Conservation (phyloP, 2,113 vertebrate genomes). For the Trachemys scripta region DNA sequence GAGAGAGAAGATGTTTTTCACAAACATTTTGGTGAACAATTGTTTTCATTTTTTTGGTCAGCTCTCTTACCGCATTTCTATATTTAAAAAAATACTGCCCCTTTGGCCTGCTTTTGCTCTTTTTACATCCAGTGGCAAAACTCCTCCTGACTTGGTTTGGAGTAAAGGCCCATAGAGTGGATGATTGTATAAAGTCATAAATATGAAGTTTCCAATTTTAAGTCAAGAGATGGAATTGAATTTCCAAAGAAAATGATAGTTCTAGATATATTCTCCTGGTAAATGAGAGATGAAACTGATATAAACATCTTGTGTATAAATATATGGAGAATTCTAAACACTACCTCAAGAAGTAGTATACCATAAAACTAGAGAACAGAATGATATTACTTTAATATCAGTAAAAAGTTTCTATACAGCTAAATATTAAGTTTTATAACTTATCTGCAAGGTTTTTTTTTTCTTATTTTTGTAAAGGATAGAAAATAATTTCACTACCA, state of each 20-base stretch:
- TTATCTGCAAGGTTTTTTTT: not conserved
- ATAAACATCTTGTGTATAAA: constrained; percentile 10
- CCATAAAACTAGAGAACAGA: not conserved
- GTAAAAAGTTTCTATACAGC: not conserved
- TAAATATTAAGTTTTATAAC: not conserved
- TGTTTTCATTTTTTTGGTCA: not conserved
- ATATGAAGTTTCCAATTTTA: constrained; percentile 24
- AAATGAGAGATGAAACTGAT: not conserved
- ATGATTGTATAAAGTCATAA: not conserved
- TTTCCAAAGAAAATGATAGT: not conserved
- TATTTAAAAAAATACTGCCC: not conserved
- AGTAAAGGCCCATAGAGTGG: not conserved
- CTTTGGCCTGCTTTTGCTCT: not conserved
- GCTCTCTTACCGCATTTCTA: not conserved
- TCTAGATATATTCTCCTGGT: constrained; percentile 12
- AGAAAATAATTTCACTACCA: not conserved
- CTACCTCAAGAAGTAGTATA: not conserved
- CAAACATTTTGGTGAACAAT: not conserved
- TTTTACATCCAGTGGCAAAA: not conserved
- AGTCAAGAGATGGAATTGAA: not conserved
- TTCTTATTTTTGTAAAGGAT: not conserved
- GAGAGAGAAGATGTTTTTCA: not conserved
- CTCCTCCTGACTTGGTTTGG: not conserved
- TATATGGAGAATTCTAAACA: constrained; percentile 5
- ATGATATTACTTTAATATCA: not conserved